These are phyloP conservation scores for Neodon shergylaensis DNA, from an alignment of 2,113 vertebrate species.

Conservation along the genomic window DNA sequence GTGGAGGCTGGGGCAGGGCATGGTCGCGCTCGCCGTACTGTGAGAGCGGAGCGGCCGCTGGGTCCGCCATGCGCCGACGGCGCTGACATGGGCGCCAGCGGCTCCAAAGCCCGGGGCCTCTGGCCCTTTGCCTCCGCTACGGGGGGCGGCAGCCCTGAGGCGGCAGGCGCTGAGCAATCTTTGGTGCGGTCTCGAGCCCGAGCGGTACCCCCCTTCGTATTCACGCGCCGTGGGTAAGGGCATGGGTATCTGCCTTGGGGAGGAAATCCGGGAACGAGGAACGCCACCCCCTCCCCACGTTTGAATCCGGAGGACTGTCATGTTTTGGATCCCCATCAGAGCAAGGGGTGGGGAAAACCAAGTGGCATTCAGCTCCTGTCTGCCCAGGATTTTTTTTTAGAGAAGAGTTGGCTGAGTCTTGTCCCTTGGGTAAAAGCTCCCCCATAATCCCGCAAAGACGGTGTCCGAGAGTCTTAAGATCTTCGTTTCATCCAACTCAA, in stretches of 20 bases:
- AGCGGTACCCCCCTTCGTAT: constrained; percentile 92
- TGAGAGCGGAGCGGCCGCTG: constrained; percentile 47
- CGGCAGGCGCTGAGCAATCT: constrained; percentile 89
- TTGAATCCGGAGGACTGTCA: neutral
- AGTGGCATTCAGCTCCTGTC: neutral
- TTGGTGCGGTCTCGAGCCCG: constrained; percentile 89
- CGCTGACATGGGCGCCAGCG: constrained; percentile 94
- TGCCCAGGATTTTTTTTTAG: neutral
- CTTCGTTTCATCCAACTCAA: neutral
- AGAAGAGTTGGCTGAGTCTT: neutral
- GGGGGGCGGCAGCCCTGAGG: constrained; percentile 82
- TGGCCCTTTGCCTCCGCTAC: constrained; percentile 92
- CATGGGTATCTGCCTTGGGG: constrained; percentile 38
- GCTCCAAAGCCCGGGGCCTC: constrained; percentile 92
- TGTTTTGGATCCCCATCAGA: neutral
- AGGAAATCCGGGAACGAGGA: neutral
- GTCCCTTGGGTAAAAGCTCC: neutral
- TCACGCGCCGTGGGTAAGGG: constrained; percentile 93
- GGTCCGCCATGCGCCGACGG: constrained; percentile 74
- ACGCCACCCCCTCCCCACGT: neutral
- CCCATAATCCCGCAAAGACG: neutral
- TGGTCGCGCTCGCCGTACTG: constrained; percentile 44
- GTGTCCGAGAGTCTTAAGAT: neutral
- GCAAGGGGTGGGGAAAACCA: neutral
- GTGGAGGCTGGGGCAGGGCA: neutral